A percentile compares a stretch with the other conserved stretches of the same genome.
Conservation (phyloP, 1,140 invertebrate species). For the Psix sp. region DNA sequence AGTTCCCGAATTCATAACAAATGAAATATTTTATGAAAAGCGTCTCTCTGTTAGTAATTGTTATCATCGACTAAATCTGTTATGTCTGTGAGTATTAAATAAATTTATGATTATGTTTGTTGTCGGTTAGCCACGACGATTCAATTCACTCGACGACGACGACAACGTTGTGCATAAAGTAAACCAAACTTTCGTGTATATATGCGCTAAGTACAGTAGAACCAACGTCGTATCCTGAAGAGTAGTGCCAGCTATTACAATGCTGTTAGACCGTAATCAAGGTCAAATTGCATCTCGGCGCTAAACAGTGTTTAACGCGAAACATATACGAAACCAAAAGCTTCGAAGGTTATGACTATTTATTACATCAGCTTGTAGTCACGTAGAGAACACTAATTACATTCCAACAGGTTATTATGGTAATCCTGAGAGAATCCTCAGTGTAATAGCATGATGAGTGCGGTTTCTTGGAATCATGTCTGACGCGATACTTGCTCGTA, state of each 20-base stretch:
- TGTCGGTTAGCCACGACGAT: too few species aligned
- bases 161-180: too few species aligned
- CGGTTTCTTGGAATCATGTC: conserved; percentile 54
- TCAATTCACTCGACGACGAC: too few species aligned
- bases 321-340: conserved; percentile 15
- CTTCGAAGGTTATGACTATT: conserved; percentile 34
- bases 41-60: too few species aligned
- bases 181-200: too few species aligned
- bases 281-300: conserved; percentile 26
- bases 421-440: conserved; percentile 31
- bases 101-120: too few species aligned
- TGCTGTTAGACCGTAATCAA: conserved; percentile 21
- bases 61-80: too few species aligned
- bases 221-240: too few species aligned
- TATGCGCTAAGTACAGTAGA: too few species aligned
- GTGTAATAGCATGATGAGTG: conserved; percentile 47
- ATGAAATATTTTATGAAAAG: too few species aligned
- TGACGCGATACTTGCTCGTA: conserved; percentile 44
- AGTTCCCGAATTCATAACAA: too few species aligned
- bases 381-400: conserved; percentile 39
- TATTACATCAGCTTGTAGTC: conserved; percentile 23
- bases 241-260: conserved; percentile 11
- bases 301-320: conserved; percentile 8
- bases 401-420: conserved; percentile 61
- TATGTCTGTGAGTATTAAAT: too few species aligned